A percentile compares a stretch with the other conserved stretches of the same genome.
phyloP scores from a whole-genome alignment of 2,888 invertebrate species.

The Dynastes hyllus region DNA sequence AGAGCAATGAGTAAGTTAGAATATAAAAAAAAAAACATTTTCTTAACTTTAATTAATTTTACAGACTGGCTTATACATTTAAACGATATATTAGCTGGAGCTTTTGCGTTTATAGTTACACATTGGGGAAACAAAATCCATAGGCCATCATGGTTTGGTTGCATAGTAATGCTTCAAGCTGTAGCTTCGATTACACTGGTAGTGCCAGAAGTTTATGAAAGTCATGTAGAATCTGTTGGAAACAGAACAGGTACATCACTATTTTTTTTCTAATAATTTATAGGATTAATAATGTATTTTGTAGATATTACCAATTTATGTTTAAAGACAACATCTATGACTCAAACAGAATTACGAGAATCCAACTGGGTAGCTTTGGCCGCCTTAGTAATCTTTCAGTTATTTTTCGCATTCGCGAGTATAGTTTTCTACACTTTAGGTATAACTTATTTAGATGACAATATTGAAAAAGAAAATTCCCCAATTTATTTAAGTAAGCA shows the following conservation, averaged over 20 bases:
- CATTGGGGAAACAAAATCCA: conserved; percentile 77
- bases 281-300: not conserved
- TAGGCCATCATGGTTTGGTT: conserved; percentile 76
- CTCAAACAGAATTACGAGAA: conserved; percentile 19
- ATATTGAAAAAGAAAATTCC: conserved; percentile 73
- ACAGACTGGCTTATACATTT: conserved; percentile 76
- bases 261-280: conserved; percentile 8
- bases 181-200: conserved; percentile 72
- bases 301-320: conserved; percentile 36
- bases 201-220: conserved; percentile 74
- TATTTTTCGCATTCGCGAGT: conserved; percentile 71
- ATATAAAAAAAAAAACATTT: not conserved
- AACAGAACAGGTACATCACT: conserved; percentile 58
- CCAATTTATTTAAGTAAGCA: conserved; percentile 70
- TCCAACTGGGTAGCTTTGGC: conserved; percentile 56
- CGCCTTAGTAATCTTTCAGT: conserved; percentile 72
- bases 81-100: conserved; percentile 74
- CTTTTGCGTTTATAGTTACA: conserved; percentile 73
- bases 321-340: conserved; percentile 11
- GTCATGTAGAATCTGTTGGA: conserved; percentile 58
- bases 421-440: conserved; percentile 75
- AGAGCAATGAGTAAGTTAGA: conserved; percentile 70
- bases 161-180: conserved; percentile 73
- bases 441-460: conserved; percentile 77
- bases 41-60: not conserved